These are phyloP conservation scores for Rhynchomys soricoides DNA, from an alignment of 2,113 vertebrate species.

Conservation along the genomic window DNA sequence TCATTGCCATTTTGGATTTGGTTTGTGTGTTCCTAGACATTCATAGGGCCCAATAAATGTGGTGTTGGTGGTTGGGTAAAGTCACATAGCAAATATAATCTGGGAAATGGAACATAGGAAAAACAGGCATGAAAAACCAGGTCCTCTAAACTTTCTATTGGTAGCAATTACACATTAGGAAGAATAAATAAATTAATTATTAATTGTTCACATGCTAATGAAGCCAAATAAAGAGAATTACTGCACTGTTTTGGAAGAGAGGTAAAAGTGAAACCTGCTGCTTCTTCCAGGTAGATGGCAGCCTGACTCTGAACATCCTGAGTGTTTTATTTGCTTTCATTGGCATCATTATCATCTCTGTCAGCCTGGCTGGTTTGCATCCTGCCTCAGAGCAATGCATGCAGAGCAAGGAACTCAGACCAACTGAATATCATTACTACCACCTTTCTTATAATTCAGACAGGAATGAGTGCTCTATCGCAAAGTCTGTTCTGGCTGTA, in stretches of 20 bases:
- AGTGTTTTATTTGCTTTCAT: neutral
- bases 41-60: too few species aligned
- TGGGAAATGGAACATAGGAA: neutral
- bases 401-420: fast-evolving
- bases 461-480: fast-evolving
- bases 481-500: neutral
- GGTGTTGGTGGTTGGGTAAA: neutral
- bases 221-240: neutral
- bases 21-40: neutral
- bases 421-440: neutral
- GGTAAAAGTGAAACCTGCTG: neutral
- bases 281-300: constrained; percentile 31
- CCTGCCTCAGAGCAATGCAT: neutral
- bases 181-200: too few species aligned
- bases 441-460: fast-evolving
- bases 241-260: neutral
- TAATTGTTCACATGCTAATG: neutral
- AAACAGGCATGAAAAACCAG: neutral
- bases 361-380: neutral
- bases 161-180: neutral
- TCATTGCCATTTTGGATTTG: neutral
- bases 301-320: constrained; percentile 5
- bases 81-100: neutral
- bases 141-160: neutral
- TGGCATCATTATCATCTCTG: constrained; percentile 44